Conservation (phyloP, 1,140 invertebrate species). For the Pseudomyrmex gracilis region DNA sequence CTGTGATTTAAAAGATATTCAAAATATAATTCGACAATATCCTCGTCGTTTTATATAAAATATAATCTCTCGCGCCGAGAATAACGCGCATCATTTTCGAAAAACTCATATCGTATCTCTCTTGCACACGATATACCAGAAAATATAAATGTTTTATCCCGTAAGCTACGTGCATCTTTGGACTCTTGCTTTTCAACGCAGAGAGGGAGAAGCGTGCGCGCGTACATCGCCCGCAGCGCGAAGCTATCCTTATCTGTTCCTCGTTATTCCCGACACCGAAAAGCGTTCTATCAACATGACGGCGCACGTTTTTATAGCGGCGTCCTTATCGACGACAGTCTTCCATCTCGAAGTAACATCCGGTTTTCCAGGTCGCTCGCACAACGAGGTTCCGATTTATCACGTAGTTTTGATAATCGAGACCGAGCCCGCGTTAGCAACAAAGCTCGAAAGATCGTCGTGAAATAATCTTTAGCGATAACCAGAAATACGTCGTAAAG, state of each 20-base stretch:
- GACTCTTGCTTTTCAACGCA: slow-evolving; percentile 6
- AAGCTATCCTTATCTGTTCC: slow-evolving; percentile 49
- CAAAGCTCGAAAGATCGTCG: slow-evolving; percentile 17
- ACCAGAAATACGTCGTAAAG: slow-evolving; percentile 22
- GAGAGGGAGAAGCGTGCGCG: slow-evolving; percentile 5
- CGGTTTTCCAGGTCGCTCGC: slow-evolving; percentile 43
- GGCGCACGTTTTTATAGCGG: slow-evolving; percentile 47
- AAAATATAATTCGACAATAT: no score
- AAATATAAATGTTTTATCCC: slow-evolving; percentile 35
- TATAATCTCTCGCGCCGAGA: no score
- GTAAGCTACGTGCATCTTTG: not conserved
- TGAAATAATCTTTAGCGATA: slow-evolving; percentile 42
- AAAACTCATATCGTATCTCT: no score
- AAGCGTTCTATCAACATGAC: slow-evolving; percentile 56
- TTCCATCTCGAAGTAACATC: slow-evolving; percentile 47
- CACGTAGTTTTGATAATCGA: slow-evolving; percentile 46
- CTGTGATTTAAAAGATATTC: no score
- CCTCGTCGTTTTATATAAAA: no score
- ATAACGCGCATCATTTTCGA: no score
- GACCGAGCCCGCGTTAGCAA: slow-evolving; percentile 19
- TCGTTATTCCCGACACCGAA: slow-evolving; percentile 53
- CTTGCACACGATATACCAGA: not conserved
- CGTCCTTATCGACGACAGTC: slow-evolving; percentile 52
- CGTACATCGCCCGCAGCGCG: slow-evolving; percentile 35
- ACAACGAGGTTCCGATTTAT: slow-evolving; percentile 45